A percentile compares a stretch with the other conserved stretches of the same genome.
These are phyloP conservation scores for Himalopsyche phryganea DNA, from an alignment of 1,140 invertebrate genomes.

Conservation along the genomic window DNA sequence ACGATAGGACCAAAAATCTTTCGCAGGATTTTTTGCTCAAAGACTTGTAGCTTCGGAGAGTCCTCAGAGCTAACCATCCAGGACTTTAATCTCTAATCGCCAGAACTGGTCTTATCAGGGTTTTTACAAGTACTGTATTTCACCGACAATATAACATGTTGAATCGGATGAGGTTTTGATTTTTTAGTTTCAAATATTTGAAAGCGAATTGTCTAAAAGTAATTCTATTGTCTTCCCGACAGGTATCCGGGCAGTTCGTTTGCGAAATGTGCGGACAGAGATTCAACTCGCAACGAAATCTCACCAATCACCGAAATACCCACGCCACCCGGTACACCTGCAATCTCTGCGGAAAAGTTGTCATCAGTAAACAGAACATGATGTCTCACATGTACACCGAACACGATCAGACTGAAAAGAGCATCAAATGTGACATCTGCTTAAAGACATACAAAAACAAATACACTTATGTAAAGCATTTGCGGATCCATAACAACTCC, in stretches of 20 bases:
- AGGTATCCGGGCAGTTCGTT: conserved; percentile 26
- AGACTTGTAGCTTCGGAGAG: too few relatives aligned
- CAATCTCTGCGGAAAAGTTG: conserved; percentile 17
- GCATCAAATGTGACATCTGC: conserved; percentile 22
- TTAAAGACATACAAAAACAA: conserved; percentile 28
- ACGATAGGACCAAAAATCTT: too few relatives aligned
- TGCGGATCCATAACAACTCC: conserved; percentile 30
- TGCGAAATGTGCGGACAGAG: conserved; percentile 23
- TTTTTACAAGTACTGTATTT: too few relatives aligned
- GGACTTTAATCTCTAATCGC: too few relatives aligned
- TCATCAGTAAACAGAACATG: conserved; percentile 30
- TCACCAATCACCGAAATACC: conserved; percentile 25
- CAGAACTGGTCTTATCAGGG: too few relatives aligned
- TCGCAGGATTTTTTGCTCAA: too few relatives aligned
- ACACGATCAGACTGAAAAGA: conserved; percentile 23
- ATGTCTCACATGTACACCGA: conserved; percentile 31
- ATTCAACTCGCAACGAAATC: conserved; percentile 24
- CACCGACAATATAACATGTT: too few relatives aligned
- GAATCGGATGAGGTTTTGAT: too few relatives aligned
- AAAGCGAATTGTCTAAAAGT: too few relatives aligned
- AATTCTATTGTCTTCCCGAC: too few relatives aligned
- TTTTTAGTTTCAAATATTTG: too few relatives aligned
- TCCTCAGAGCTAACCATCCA: too few relatives aligned
- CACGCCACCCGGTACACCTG: conserved; percentile 25
- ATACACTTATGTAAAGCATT: conserved; percentile 26